phyloP scores from a whole-genome alignment of 2,797 vertebrate genomes.

The Varecia variegata region DNA sequence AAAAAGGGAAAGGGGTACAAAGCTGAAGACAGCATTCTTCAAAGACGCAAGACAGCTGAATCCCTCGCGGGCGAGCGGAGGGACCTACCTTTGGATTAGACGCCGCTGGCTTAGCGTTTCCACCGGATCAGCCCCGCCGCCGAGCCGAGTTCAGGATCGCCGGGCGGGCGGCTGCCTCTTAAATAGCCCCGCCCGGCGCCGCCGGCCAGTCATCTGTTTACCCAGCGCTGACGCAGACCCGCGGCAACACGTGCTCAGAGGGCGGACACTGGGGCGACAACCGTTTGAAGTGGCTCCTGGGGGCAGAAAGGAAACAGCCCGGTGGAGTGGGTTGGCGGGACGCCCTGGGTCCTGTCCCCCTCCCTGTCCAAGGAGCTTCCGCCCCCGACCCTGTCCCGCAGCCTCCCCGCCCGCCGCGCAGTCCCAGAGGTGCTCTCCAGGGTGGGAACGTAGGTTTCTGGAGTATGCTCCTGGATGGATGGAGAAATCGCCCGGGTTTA shows the following conservation, averaged over 20 bases:
- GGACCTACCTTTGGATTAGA: not conserved
- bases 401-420: too few relatives aligned
- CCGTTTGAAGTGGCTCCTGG: constrained; percentile 14
- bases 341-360: accelerated
- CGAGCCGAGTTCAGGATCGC: constrained; percentile 34
- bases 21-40: not conserved
- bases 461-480: not conserved
- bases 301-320: not conserved
- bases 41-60: not conserved
- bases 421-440: not conserved
- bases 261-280: constrained; percentile 51
- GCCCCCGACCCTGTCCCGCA: not conserved
- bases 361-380: not conserved
- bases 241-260: constrained; percentile 61
- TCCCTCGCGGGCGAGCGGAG: not conserved
- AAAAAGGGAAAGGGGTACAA: not conserved
- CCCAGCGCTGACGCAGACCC: constrained; percentile 80
- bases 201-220: constrained; percentile 65
- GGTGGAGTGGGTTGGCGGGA: not conserved
- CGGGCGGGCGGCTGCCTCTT: constrained; percentile 64
- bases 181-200: constrained; percentile 77
- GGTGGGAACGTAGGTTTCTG: not conserved
- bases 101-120: not conserved
- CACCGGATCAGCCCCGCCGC: not conserved
- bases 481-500: not conserved